Conservation (phyloP, 2,797 vertebrate genomes). For the Mormyrops boulengeri region DNA sequence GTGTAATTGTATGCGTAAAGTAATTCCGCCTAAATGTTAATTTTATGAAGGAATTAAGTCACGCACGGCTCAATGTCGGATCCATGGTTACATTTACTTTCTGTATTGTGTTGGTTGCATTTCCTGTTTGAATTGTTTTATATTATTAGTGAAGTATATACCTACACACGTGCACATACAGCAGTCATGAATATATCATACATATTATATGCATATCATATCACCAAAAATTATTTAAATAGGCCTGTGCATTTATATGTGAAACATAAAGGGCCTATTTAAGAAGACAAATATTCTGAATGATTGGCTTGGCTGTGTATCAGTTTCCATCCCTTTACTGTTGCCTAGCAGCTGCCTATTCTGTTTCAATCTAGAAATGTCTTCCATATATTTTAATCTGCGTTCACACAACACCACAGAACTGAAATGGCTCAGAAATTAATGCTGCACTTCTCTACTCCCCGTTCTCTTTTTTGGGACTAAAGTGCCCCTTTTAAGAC, state of each 20-base stretch:
- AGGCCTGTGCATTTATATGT: background rate
- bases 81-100: background rate
- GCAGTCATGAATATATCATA: background rate
- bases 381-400: background rate
- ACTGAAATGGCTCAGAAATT: background rate
- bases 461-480: background rate
- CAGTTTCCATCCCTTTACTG: background rate
- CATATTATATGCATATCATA: background rate
- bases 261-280: background rate
- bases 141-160: background rate
- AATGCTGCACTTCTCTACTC: background rate
- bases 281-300: background rate
- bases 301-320: background rate
- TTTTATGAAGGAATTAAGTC: background rate
- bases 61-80: background rate
- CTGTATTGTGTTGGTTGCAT: background rate
- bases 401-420: background rate
- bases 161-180: background rate
- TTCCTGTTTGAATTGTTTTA: background rate
- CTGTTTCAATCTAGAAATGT: background rate
- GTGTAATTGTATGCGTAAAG: background rate
- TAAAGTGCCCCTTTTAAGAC: background rate
- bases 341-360: background rate
- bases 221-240: background rate
- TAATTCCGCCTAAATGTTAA: background rate